phyloP scores from a whole-genome alignment of 1,140 invertebrate species.

The Dysdera silvatica region DNA sequence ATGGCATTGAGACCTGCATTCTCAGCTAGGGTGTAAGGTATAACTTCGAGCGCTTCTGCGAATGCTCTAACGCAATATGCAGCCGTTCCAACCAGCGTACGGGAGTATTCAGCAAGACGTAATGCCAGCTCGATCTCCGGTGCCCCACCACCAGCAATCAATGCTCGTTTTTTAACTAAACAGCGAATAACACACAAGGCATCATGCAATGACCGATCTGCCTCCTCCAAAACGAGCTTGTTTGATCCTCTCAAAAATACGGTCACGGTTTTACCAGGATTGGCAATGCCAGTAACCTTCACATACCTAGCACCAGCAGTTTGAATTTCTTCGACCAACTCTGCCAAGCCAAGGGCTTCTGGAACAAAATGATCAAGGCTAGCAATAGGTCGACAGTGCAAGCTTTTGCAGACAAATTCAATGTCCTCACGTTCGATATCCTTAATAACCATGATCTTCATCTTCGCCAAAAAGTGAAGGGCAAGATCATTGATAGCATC shows the following conservation, averaged over 20 bases:
- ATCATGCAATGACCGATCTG: constrained; percentile 90
- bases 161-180: constrained; percentile 80
- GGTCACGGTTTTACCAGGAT: constrained; percentile 82
- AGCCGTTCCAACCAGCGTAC: constrained; percentile 79
- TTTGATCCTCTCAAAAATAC: constrained; percentile 94
- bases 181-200: constrained; percentile 96
- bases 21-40: constrained; percentile 97
- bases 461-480: constrained; percentile 96
- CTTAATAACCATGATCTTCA: constrained; percentile 98
- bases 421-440: constrained; percentile 97
- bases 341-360: constrained; percentile 83
- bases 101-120: constrained; percentile 69
- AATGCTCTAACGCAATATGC: constrained; percentile 88
- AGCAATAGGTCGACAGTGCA: constrained; percentile 93
- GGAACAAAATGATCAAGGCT: constrained; percentile 93
- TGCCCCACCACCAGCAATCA: constrained; percentile 92
- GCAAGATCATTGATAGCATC: constrained; percentile 96
- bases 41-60: constrained; percentile 91
- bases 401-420: constrained; percentile 91
- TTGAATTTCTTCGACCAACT: constrained; percentile 88
- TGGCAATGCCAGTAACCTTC: constrained; percentile 83
- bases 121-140: constrained; percentile 92
- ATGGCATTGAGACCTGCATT: constrained; percentile 99
- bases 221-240: constrained; percentile 90
- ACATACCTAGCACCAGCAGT: constrained; percentile 87